Conservation (phyloP, 2,797 vertebrate genomes). For the Vespertilio murinus region DNA sequence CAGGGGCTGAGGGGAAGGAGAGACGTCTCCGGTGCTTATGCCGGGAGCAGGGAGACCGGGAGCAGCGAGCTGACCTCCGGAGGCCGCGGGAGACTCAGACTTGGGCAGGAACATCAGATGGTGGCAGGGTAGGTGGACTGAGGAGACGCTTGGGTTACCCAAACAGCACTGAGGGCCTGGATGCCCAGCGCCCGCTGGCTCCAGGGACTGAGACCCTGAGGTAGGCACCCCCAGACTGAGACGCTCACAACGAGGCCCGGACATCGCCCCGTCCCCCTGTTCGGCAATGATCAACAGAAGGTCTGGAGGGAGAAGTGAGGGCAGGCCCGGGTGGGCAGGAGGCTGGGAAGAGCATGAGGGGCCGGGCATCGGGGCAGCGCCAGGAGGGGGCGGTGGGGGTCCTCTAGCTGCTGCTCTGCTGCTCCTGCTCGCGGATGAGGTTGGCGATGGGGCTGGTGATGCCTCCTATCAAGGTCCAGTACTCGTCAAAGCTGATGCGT, state of each 20-base stretch:
- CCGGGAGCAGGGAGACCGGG: neutral
- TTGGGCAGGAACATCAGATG: neutral
- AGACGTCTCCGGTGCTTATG: neutral
- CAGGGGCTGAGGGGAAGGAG: neutral
- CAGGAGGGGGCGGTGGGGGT: accelerated
- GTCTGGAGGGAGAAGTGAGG: neutral
- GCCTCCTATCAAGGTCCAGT: conserved; percentile 87
- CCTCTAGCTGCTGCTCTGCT: conserved; percentile 73
- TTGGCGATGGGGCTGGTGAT: conserved; percentile 84
- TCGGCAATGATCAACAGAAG: neutral
- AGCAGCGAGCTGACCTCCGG: neutral
- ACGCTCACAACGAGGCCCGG: neutral
- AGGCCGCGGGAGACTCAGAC: neutral
- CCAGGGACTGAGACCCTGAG: conserved; percentile 18
- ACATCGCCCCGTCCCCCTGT: neutral
- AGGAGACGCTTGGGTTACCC: neutral
- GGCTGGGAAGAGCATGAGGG: neutral
- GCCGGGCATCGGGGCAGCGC: accelerated
- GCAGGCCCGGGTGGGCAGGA: neutral
- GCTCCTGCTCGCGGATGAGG: conserved; percentile 83
- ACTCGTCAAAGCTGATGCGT: conserved; percentile 86
- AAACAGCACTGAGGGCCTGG: conserved; percentile 23
- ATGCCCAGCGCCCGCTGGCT: conserved; percentile 20
- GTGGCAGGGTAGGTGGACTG: neutral
- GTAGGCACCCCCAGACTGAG: neutral